Evolutionary conservation across 2,113 vertebrate species (phyloP).

Genomic region (Oceanites oceanicus): DNA sequence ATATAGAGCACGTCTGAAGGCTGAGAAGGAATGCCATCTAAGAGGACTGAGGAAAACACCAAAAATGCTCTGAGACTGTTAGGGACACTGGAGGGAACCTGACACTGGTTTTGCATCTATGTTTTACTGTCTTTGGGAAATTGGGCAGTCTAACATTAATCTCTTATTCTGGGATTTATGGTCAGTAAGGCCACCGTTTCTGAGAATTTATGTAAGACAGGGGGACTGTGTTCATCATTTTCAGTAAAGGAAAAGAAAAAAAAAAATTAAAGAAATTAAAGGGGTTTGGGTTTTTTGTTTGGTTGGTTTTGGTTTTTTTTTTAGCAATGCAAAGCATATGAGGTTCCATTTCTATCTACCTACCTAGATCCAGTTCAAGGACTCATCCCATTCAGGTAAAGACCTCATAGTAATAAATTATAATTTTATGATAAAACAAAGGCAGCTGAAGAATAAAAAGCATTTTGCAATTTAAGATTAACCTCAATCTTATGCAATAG

Average conservation of each 20-base stretch:
- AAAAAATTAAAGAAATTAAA: not conserved
- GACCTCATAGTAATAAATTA: not conserved
- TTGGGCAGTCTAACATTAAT: not conserved
- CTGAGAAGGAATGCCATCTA: not conserved
- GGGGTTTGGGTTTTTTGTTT: not conserved
- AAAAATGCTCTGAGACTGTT: not conserved
- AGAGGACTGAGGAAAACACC: not conserved
- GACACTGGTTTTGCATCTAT: not conserved
- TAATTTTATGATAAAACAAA: not conserved
- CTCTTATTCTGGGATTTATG: not conserved
- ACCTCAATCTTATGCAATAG: not conserved
- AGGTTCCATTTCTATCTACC: not conserved
- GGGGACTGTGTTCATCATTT: not conserved
- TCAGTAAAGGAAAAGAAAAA: not conserved
- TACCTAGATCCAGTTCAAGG: not conserved
- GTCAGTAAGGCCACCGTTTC: not conserved
- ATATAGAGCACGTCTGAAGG: not conserved
- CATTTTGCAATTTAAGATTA: not conserved
- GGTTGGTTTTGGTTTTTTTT: rapidly evolving
- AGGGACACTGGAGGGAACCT: not conserved
- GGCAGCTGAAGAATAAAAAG: not conserved
- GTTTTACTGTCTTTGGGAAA: not conserved
- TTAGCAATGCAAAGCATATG: not conserved
- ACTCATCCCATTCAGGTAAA: not conserved
- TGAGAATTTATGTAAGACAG: not conserved